These are phyloP conservation scores for Micromesistius poutassou DNA, from an alignment of 2,797 vertebrate species.

Conservation along the genomic window DNA sequence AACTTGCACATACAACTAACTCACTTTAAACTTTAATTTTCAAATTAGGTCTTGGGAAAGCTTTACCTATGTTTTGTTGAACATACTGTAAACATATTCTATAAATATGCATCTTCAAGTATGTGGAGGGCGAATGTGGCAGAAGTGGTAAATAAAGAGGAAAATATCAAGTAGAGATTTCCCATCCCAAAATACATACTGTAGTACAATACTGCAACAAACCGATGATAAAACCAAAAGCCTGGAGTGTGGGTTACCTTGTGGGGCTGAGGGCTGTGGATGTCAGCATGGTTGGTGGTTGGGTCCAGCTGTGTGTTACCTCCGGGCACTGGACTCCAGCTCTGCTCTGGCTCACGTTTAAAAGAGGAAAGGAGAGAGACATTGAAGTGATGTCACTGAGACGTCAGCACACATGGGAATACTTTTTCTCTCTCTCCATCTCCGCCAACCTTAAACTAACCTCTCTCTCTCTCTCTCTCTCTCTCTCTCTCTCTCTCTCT, in stretches of 20 bases:
- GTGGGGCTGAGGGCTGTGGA: constrained; percentile 48
- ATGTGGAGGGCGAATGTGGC: too few relatives aligned
- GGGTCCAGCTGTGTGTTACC: background rate
- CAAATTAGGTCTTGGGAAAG: background rate
- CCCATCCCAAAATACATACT: background rate
- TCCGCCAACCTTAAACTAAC: background rate
- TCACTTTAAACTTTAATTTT: background rate
- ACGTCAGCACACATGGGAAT: background rate
- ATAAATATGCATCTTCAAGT: too few relatives aligned
- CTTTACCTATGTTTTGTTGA: background rate
- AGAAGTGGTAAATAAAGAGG: too few relatives aligned
- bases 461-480: constrained; percentile 6
- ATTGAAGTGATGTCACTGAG: background rate
- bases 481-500: background rate
- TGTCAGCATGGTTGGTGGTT: background rate
- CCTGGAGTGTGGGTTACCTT: constrained; percentile 49
- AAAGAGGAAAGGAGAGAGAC: background rate
- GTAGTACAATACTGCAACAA: background rate
- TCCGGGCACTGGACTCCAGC: background rate
- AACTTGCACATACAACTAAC: background rate
- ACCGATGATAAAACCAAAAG: background rate
- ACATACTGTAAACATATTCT: background rate
- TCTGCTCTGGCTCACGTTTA: background rate
- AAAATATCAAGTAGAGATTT: too few relatives aligned
- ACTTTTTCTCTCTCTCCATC: background rate